phyloP scores from a whole-genome alignment of 2,888 invertebrate species.

The Dasypogon diadema region DNA sequence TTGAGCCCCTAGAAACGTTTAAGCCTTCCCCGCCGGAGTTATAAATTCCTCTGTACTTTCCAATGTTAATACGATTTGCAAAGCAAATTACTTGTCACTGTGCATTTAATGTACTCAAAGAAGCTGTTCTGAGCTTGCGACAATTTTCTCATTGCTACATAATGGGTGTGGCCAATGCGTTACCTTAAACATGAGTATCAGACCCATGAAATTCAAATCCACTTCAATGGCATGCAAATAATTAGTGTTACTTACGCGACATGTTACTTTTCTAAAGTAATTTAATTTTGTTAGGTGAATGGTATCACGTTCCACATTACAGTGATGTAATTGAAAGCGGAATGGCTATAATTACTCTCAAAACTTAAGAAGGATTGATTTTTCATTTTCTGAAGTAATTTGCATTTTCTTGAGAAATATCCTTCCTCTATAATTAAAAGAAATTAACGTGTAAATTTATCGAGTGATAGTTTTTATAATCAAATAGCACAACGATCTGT shows the following conservation, averaged over 20 bases:
- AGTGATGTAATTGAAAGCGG: no score
- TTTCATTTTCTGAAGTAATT: no score
- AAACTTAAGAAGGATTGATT: no score
- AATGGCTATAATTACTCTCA: no score
- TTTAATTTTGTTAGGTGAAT: conserved; percentile 12
- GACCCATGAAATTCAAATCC: background rate
- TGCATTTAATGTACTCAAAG: conserved; percentile 6
- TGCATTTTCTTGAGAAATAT: no score
- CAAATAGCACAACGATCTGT: no score
- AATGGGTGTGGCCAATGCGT: conserved; percentile 16
- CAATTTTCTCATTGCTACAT: conserved; percentile 15
- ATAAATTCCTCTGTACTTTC: background rate
- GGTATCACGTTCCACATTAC: background rate
- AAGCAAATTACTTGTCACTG: conserved; percentile 35
- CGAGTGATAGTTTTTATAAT: no score
- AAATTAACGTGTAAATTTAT: no score
- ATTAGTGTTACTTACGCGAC: background rate
- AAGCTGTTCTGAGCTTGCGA: conserved; percentile 18
- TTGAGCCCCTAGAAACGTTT: conserved; percentile 4
- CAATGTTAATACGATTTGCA: conserved; percentile 5
- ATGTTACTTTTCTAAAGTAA: background rate
- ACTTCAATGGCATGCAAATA: background rate
- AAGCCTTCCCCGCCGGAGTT: background rate
- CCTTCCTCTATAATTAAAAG: no score
- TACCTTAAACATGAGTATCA: background rate